Percentiles rank a stretch among this genome's conserved stretches.
These are phyloP conservation scores for Apotomis betuletana DNA, from an alignment of 2,888 invertebrate genomes.

Conservation along the genomic window DNA sequence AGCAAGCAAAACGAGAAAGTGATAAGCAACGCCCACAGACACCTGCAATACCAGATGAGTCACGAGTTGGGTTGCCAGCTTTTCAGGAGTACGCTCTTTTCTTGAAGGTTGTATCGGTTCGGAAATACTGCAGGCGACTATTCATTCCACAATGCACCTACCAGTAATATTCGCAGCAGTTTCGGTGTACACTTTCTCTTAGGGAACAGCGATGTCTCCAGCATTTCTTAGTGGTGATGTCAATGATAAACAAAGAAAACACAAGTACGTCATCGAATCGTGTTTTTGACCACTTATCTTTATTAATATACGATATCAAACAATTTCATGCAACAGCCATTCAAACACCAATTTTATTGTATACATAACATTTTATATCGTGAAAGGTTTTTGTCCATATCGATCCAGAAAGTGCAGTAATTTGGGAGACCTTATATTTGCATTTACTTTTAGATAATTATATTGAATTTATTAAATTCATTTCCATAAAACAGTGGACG, in stretches of 20 bases:
- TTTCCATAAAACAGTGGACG: background rate
- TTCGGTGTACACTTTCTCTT: too few relatives aligned
- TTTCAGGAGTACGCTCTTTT: too few relatives aligned
- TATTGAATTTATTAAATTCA: background rate
- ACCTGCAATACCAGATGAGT: too few relatives aligned
- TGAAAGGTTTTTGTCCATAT: slow-evolving; percentile 5
- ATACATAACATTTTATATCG: slow-evolving; percentile 17
- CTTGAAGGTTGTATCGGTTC: too few relatives aligned
- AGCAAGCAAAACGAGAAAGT: too few relatives aligned
- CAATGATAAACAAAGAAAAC: background rate
- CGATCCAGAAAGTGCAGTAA: slow-evolving; percentile 4
- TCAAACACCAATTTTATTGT: slow-evolving; percentile 37
- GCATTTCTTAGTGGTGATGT: too few relatives aligned
- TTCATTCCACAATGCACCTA: too few relatives aligned
- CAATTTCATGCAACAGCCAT: slow-evolving; percentile 36
- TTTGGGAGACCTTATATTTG: slow-evolving; percentile 2
- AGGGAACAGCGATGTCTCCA: too few relatives aligned
- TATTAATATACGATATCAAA: slow-evolving; percentile 40
- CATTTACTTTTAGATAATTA: background rate
- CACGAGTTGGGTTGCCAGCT: too few relatives aligned
- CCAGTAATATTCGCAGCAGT: too few relatives aligned
- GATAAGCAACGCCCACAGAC: too few relatives aligned
- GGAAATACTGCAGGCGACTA: too few relatives aligned
- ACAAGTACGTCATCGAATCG: slow-evolving; percentile 7
- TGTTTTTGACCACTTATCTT: slow-evolving; percentile 35